Conservation (phyloP, 2,113 vertebrate species). For the Bos javanicus region DNA sequence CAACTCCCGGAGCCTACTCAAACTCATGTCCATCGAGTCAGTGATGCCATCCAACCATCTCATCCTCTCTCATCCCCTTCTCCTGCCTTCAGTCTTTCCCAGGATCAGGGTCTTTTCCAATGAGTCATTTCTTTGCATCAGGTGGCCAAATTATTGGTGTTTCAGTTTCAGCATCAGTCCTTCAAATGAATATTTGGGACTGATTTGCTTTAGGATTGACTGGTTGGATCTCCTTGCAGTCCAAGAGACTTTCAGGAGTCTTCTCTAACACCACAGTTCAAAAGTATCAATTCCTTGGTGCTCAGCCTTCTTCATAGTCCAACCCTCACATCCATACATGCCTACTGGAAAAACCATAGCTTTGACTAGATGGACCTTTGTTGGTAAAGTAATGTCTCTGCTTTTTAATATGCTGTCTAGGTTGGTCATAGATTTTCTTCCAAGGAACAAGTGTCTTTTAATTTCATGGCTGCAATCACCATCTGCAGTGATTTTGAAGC, state of each 20-base stretch:
- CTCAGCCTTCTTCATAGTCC: not conserved
- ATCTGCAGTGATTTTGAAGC: not conserved
- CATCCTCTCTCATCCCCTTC: not conserved
- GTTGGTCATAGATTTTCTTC: not conserved
- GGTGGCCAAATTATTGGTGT: not conserved
- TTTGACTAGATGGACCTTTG: not conserved
- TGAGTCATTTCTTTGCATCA: not conserved
- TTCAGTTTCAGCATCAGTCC: not conserved
- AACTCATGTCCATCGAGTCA: not conserved
- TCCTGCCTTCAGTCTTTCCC: not conserved
- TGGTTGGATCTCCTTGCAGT: not conserved
- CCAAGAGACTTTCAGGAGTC: not conserved
- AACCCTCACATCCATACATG: not conserved
- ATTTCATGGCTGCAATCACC: not conserved
- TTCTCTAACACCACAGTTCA: not conserved
- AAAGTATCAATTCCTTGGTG: rapidly evolving
- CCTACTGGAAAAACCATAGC: not conserved
- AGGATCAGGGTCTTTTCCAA: not conserved
- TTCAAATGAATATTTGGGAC: not conserved
- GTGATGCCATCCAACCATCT: not conserved
- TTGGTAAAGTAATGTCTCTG: not conserved
- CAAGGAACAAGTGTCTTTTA: not conserved
- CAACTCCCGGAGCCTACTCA: not conserved
- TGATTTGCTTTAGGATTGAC: not conserved
- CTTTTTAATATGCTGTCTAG: not conserved